These are phyloP conservation scores for Folsomia candida DNA, from an alignment of 2,888 invertebrate species.

Conservation along the genomic window DNA sequence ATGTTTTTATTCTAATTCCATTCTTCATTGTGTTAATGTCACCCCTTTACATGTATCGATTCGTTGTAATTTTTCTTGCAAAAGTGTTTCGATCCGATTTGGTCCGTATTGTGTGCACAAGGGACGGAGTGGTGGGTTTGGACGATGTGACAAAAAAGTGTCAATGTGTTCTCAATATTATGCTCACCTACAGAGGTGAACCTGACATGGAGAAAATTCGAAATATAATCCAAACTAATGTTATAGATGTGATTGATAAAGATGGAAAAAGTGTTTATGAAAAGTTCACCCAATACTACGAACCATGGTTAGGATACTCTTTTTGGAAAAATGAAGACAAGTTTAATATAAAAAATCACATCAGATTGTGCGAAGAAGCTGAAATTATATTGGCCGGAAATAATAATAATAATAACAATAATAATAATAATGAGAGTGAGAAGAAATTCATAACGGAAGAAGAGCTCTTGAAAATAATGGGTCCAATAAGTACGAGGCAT, in stretches of 20 bases:
- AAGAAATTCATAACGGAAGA: constrained; percentile 27
- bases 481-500: constrained; percentile 29
- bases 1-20: constrained; percentile 13
- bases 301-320: constrained; percentile 44
- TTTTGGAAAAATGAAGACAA: constrained; percentile 47
- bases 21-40: constrained; percentile 12
- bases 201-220: constrained; percentile 22
- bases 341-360: constrained; percentile 40
- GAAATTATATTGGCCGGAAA: too few relatives aligned
- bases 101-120: constrained; percentile 40
- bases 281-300: constrained; percentile 43
- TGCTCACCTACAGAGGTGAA: constrained; percentile 21
- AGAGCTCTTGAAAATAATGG: constrained; percentile 33
- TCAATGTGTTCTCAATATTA: constrained; percentile 36
- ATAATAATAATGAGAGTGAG: constrained; percentile 12
- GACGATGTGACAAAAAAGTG: constrained; percentile 29
- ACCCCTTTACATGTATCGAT: constrained; percentile 28
- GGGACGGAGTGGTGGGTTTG: constrained; percentile 42
- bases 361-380: constrained; percentile 29
- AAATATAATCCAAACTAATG: constrained; percentile 25
- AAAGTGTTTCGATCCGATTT: constrained; percentile 33
- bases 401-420: neutral
- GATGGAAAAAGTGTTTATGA: constrained; percentile 30
- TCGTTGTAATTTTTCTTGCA: constrained; percentile 24
- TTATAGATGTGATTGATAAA: constrained; percentile 25